Base-by-base conservation (phyloP, 2,113 vertebrate species). In the Condylura cristata region DNA sequence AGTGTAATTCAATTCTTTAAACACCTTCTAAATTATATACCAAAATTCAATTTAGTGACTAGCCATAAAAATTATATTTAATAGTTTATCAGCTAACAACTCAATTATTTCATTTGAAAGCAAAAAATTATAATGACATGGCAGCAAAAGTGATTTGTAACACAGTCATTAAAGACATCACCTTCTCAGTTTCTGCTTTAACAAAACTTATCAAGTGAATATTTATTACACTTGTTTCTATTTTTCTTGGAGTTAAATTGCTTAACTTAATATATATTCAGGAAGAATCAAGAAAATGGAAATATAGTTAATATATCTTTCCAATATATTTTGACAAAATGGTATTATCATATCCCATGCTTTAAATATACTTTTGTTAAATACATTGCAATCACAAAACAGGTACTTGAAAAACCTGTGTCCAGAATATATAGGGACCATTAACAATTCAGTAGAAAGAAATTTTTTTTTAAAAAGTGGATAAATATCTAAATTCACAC, bases 61-160 rank as follows among this genome's bases (percentile, higher is more conserved):
- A 89, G 46, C 24, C 46, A 86, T 88, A 90, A 86, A 87, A 94
- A 93, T 79, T 78, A 65, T 80, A 78, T 48, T 89, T 80, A 87
- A 75, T 79, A 76, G 32, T 71, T 63, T 86, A 88, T 32, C 58
- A 89, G 10, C 18, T 93, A 74, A 85, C 6, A 82, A 6, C 9
- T 82, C 34, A 82, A 30, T 58, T 91, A 89, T 65, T 60, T 92
- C 60, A 80, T 53, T 89, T 78, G 22, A 86, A 82, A 83, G 17
- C 14, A 84, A 96, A 89, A 7, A 48, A 76, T 86, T 84, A 60
- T 37, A 61, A 70, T 83, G 39, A 6, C 5, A 20, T 93, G 26
- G 28, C 82, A 30, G 65, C 17, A 32, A 66, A 78, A 87, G 79
- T 85, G 48, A 85, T 85, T 76, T 68, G 5, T 82, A 39, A 34